Percentiles rank a stretch among this genome's conserved stretches.
Evolutionary conservation across 2,113 vertebrate genomes (phyloP).

Genomic region (Kryptolebias marmoratus): DNA sequence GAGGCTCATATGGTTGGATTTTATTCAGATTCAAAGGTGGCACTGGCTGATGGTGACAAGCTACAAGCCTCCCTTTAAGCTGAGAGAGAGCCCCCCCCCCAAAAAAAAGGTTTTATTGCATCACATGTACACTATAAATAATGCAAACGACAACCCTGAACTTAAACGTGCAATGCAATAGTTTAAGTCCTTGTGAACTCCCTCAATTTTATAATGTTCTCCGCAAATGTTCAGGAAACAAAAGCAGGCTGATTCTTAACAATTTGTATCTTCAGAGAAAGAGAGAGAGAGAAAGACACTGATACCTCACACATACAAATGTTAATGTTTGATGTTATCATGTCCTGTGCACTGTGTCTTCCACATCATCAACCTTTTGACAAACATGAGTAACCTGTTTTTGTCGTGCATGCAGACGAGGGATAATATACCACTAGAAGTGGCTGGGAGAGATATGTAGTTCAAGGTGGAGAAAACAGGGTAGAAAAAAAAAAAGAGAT

Average conservation of each 20-base stretch:
- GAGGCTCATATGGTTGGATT: too few relatives aligned
- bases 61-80: too few relatives aligned
- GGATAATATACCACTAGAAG: background rate
- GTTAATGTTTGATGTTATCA: background rate
- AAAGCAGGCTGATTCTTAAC: background rate
- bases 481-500: background rate
- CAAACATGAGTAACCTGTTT: constrained; percentile 17
- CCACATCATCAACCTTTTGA: background rate
- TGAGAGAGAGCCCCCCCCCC: too few relatives aligned
- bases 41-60: too few relatives aligned
- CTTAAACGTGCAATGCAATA: background rate
- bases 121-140: background rate
- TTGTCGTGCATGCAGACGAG: background rate
- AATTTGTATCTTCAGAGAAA: background rate
- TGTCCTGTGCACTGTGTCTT: background rate
- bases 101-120: background rate
- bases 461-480: background rate
- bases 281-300: background rate
- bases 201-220: background rate
- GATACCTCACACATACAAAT: background rate
- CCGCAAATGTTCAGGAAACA: background rate
- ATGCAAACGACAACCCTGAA: background rate
- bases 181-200: background rate
- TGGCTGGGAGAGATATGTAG: background rate
- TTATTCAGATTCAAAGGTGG: too few relatives aligned